Evolutionary conservation across 2,113 vertebrate species (phyloP).

Genomic region (Coptodon rendalli): DNA sequence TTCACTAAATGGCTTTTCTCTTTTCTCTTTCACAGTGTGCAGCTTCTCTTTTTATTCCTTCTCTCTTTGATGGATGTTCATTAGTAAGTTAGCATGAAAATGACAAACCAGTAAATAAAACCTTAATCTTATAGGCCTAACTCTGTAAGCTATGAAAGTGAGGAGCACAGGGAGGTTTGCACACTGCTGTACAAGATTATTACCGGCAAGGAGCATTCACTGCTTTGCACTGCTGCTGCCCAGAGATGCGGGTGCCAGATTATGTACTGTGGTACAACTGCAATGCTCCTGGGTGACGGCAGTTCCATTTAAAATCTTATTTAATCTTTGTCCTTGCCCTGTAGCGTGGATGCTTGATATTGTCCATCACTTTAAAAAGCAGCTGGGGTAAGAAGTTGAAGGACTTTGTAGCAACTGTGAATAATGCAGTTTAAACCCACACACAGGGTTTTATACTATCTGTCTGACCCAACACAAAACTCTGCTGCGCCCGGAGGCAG

Average conservation of each 20-base stretch:
- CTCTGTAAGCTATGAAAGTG: not conserved
- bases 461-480: not conserved
- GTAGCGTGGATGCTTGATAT: not conserved
- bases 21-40: not conserved
- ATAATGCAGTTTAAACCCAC: not conserved
- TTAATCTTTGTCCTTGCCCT: not conserved
- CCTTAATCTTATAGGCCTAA: not conserved
- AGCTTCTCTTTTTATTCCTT: not conserved
- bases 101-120: not conserved
- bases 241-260: not conserved
- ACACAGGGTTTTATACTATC: not conserved
- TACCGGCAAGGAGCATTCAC: not conserved
- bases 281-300: not conserved
- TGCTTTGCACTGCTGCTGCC: not conserved
- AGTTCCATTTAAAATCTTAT: not conserved
- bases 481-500: not conserved
- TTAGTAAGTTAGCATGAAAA: not conserved
- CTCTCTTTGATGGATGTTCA: not conserved
- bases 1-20: not conserved
- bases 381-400: not conserved
- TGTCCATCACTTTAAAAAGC: not conserved
- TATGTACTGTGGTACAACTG: not conserved
- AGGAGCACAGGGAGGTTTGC: not conserved
- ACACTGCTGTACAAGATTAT: not conserved
- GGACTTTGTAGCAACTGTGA: conserved; percentile 5